Base-by-base conservation (phyloP, 2,888 invertebrate genomes). In the Cheiracanthium punctorium region DNA sequence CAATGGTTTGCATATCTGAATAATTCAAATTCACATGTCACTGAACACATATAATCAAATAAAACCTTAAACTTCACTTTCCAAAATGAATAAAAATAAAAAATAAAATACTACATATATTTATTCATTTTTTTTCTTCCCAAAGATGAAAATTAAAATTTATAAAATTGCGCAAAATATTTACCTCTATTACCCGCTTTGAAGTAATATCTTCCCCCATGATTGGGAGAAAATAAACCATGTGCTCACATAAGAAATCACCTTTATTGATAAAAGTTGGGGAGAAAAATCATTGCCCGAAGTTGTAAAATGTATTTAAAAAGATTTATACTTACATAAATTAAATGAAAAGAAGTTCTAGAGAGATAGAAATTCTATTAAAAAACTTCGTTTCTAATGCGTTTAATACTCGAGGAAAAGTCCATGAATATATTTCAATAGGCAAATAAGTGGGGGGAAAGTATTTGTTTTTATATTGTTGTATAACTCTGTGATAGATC, bases 241-340 rank as follows among this genome's bases (percentile, higher is more conserved):
- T 5, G 17, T 48, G 5, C n/a, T n/a, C n/a, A n/a, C 43, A 17
- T 48, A 17, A 17, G 2, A 48, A 48, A 10, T 17, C 43, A 37
- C 10, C 37, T 37, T 37, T 37, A 37, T 37, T 17, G 17, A 48
- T 48, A 48, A 37, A 48, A 48, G 43, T 48, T 17, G 43, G 43
- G 43, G 43, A 48, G 43, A 17, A 17, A 37, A 48, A 48, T 48
- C 43, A 48, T 48, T 48, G 43, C 43, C 43, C 24, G 1, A 24
- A 24, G 58, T 58, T 58, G 58, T 24, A 24, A 58, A 58, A 58
- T 58, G 20, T 58, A 58, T 58, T 48, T 58, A 58, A 58, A 58
- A 58, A 58, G 20, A 58, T 58, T 58, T 58, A 20, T 24, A 24
- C 20, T 4, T 58, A 24, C 24, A 58, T 58, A 58, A 58, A 58